These are phyloP conservation scores for Lontra canadensis DNA, from an alignment of 2,113 vertebrate genomes.

Conservation along the genomic window DNA sequence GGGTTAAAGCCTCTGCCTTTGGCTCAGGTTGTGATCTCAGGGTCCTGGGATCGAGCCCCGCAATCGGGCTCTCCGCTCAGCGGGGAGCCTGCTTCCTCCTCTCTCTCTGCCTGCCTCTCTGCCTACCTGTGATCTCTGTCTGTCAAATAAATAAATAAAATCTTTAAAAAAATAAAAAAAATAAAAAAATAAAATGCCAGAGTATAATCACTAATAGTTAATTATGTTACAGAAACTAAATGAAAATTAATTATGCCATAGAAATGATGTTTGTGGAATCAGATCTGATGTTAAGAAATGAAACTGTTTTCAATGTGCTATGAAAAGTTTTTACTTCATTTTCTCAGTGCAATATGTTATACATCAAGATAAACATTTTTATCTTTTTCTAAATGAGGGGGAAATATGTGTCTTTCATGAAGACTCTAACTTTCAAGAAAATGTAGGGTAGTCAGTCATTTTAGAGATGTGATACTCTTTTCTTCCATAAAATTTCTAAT, in stretches of 20 bases:
- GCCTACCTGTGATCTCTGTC: no score
- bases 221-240: conserved; percentile 58
- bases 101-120: no score
- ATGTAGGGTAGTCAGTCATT: background rate
- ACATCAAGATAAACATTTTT: background rate
- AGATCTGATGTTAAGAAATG: background rate
- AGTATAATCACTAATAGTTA: background rate
- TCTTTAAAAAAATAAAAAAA: no score
- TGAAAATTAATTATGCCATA: conserved; percentile 41
- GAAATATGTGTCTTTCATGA: background rate
- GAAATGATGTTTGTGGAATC: conserved; percentile 30
- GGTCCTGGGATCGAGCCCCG: no score
- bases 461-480: background rate
- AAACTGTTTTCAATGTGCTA: conserved; percentile 37
- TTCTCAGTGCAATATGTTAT: background rate
- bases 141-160: no score
- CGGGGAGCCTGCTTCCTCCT: no score
- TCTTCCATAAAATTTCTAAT: background rate
- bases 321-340: background rate
- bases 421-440: background rate
- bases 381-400: background rate
- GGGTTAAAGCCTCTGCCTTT: no score
- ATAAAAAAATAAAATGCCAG: background rate
- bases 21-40: no score
- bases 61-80: no score